These are phyloP conservation scores for Lycodopsis pacificus DNA, from an alignment of 2,797 vertebrate species.

Conservation along the genomic window DNA sequence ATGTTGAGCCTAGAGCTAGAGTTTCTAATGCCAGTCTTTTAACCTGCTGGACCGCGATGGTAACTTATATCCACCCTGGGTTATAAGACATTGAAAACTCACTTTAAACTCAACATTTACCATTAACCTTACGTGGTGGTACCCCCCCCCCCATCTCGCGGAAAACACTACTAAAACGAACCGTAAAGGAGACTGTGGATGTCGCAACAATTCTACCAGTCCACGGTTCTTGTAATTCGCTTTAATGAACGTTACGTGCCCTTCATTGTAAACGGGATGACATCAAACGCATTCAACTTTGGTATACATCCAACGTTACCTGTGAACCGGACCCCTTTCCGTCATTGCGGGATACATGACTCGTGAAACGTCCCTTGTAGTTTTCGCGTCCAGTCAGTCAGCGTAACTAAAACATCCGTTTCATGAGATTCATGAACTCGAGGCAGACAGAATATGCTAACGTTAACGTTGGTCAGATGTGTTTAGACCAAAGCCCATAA, in stretches of 20 bases:
- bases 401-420: not conserved
- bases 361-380: not conserved
- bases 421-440: not conserved
- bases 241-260: not conserved
- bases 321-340: not conserved
- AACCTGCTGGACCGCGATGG: no score
- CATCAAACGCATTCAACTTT: no score
- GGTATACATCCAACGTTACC: not conserved
- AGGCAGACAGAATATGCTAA: not conserved
- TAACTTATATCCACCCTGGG: not conserved
- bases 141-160: no score
- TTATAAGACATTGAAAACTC: not conserved
- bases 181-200: no score
- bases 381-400: not conserved
- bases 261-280: not conserved
- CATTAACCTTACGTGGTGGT: not conserved
- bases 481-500: not conserved
- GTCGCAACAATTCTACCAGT: not conserved
- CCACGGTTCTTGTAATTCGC: not conserved
- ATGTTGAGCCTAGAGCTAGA: not conserved
- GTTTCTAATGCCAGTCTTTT: no score
- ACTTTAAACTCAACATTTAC: not conserved
- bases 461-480: not conserved
- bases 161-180: no score
- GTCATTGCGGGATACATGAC: not conserved